Evolutionary conservation across 2,888 invertebrate species (phyloP), one percentile per base, ranked within the genome.

Genomic region (Morpho deidamia): DNA sequence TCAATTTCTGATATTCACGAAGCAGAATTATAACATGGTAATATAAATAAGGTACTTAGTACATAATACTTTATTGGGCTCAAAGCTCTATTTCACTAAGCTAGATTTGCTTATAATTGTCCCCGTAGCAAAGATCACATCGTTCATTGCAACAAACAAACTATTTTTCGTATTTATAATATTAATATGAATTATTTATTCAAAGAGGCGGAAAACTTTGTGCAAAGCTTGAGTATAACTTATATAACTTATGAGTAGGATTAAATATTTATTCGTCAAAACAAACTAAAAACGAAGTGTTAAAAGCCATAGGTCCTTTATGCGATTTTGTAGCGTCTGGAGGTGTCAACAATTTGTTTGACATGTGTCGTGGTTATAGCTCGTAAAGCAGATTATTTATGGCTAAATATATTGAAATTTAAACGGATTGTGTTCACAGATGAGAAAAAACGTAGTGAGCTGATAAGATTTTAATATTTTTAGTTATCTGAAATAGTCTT

Each of bases 301-400:
- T 56, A 56, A 58, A 61, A 68, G 65, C 67, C 65, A 69, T 68
- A 44, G 49, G 44, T 70, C 74, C 71, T 76, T 78, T 77, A 76
- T 74, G 73, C 74, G 75, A 69, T 68, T 72, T 70, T 68, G 69
- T 69, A 75, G 70, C 74, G 68, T 78, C 72, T 72, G 58, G 69
- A 74, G 67, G 76, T 81, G 83, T 78, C 76, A 81, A 78, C 77
- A 79, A 82, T 80, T 82, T 81, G 81, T 83, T 83, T 83, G 83
- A 83, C 84, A 83, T 80, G 69, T 83, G 84, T 82, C 74, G 55
- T 70, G 73, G 74, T 74, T 74, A 74, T 67, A 71, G 68, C 64
- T 74, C 84, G 72, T 83, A 82, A 83, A 82, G 68, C 67, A 57
- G 61, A 59, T 70, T 72, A 70, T 83, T 83, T 82, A 83, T 73